These are phyloP conservation scores for Cossypha niveicapilla DNA, from an alignment of 2,797 vertebrate species.

Conservation along the genomic window DNA sequence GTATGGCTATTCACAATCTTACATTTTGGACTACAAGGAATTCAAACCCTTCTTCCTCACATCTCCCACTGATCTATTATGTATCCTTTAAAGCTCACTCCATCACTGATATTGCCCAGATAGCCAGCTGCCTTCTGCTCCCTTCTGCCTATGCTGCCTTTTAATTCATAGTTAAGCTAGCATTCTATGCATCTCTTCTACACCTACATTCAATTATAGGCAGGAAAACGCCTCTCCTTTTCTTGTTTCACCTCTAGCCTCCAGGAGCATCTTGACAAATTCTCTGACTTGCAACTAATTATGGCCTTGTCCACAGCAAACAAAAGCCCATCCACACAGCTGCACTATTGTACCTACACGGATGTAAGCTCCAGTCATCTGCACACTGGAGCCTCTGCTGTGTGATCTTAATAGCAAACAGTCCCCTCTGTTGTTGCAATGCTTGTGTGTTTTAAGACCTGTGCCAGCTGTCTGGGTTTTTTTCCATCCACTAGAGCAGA, in stretches of 20 bases:
- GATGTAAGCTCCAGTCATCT: neutral
- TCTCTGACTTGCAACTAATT: neutral
- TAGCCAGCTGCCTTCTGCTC: neutral
- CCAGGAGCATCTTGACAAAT: neutral
- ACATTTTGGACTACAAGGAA: neutral
- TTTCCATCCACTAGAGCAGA: neutral
- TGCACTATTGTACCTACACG: neutral
- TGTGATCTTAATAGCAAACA: neutral
- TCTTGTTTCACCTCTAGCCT: neutral
- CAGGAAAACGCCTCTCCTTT: neutral
- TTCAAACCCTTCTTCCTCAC: neutral
- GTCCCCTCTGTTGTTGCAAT: neutral
- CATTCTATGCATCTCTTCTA: neutral
- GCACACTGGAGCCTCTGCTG: neutral
- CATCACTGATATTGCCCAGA: neutral
- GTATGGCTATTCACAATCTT: accelerated
- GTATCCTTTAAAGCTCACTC: neutral
- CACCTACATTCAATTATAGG: accelerated
- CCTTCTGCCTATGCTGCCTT: neutral
- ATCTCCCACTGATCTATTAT: neutral
- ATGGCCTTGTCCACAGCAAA: neutral
- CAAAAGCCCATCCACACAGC: neutral
- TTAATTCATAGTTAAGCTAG: neutral
- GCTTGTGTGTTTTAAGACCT: neutral
- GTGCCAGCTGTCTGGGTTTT: neutral